These are phyloP conservation scores for Henricia sp. DNA, from an alignment of 53 echinoderm and acorn worm species.

Conservation along the genomic window DNA sequence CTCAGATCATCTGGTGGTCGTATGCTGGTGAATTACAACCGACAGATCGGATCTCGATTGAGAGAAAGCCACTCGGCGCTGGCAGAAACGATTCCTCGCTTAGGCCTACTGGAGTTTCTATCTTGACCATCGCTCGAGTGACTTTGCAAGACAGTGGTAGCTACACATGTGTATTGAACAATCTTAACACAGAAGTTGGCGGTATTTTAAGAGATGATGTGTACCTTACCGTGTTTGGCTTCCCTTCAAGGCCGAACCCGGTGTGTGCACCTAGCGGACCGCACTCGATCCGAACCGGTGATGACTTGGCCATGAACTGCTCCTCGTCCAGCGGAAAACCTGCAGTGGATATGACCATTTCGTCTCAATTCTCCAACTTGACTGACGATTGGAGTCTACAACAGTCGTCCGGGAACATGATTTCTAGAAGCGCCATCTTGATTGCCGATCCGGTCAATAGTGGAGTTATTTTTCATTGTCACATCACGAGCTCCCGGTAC, in stretches of 20 bases:
- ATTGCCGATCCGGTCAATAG: no score
- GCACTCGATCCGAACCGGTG: background rate
- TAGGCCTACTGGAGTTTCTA: background rate
- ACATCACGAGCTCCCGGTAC: background rate
- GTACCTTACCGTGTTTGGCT: background rate
- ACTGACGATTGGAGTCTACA: background rate
- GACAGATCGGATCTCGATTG: background rate
- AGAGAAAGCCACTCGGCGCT: background rate
- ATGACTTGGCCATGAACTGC: conserved; percentile 8
- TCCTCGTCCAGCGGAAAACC: background rate
- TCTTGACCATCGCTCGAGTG: background rate
- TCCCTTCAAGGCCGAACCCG: background rate
- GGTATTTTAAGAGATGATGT: no score
- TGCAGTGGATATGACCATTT: background rate
- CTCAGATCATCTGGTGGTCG: background rate
- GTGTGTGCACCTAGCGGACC: conserved; percentile 3
- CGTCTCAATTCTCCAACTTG: background rate
- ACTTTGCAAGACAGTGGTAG: background rate
- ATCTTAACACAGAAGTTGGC: background rate
- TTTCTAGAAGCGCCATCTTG: background rate
- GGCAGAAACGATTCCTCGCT: background rate
- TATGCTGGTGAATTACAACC: background rate
- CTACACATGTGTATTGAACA: background rate
- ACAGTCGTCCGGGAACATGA: background rate
- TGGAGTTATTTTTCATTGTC: background rate